Conservation (phyloP, 2,797 vertebrate genomes). For the Parauchenoglanis ngamensis region DNA sequence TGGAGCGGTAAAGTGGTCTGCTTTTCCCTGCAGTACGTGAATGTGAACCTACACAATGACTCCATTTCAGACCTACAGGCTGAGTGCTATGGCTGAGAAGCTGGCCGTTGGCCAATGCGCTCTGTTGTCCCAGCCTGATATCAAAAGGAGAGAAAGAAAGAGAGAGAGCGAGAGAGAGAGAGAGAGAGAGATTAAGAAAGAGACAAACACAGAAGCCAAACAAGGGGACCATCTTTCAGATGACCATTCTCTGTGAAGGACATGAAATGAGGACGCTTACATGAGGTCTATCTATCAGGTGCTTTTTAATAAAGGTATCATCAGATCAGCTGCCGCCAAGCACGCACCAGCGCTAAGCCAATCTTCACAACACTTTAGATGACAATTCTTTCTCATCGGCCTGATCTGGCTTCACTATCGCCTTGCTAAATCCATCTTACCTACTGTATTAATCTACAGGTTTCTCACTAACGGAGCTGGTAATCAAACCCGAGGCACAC, state of each 20-base stretch:
- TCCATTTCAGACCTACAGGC: slow-evolving; percentile 53
- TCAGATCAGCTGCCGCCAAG: slow-evolving; percentile 51
- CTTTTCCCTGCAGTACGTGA: slow-evolving; percentile 51
- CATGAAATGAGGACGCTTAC: slow-evolving; percentile 32
- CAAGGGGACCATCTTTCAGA: slow-evolving; percentile 38
- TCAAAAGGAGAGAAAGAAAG: slow-evolving; percentile 43
- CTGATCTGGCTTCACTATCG: slow-evolving; percentile 52
- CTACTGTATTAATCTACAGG: slow-evolving; percentile 63
- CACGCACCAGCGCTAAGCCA: slow-evolving; percentile 53
- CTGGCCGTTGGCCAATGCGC: slow-evolving; percentile 47
- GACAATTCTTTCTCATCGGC: slow-evolving; percentile 56
- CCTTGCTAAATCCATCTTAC: slow-evolving; percentile 59
- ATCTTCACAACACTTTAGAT: slow-evolving; percentile 54
- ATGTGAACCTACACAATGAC: slow-evolving; percentile 56
- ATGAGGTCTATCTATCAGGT: slow-evolving; percentile 57
- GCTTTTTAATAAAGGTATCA: slow-evolving; percentile 64
- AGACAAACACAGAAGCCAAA: slow-evolving; percentile 45
- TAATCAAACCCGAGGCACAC: slow-evolving; percentile 58
- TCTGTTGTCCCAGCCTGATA: slow-evolving; percentile 51
- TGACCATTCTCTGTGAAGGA: slow-evolving; percentile 51
- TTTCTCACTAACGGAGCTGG: slow-evolving; percentile 52
- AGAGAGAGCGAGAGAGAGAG: slow-evolving; percentile 9
- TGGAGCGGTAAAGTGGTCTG: slow-evolving; percentile 62
- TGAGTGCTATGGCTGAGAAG: slow-evolving; percentile 47
- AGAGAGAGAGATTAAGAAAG: neutral